Percentiles rank a stretch among this genome's conserved stretches.
Conservation (phyloP, 2,888 invertebrate genomes). For the Aphidius colemani region DNA sequence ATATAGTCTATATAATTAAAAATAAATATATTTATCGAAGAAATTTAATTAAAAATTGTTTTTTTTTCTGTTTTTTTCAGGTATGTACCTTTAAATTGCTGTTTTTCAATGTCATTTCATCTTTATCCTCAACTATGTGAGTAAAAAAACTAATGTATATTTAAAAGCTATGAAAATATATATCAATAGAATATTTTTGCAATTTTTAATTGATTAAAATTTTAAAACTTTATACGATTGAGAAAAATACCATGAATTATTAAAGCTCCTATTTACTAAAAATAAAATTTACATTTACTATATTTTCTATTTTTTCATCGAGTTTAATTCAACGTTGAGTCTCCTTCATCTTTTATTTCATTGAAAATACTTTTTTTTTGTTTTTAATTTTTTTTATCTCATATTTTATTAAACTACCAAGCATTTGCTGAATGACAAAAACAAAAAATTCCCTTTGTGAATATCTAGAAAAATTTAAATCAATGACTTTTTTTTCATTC, state of each 20-base stretch:
- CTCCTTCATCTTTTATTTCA: constrained; percentile 29
- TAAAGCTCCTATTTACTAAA: constrained; percentile 10
- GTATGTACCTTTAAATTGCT: constrained; percentile 11
- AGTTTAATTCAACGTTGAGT: constrained; percentile 9
- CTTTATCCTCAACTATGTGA: background rate
- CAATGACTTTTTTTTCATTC: no score
- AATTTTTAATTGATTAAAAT: constrained; percentile 5
- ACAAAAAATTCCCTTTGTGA: constrained; percentile 31
- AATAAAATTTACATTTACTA: constrained; percentile 2
- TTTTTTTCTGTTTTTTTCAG: constrained; percentile 23
- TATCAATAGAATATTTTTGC: constrained; percentile 3
- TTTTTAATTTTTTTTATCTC: constrained; percentile 14
- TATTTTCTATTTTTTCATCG: constrained; percentile 14
- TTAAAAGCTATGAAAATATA: background rate
- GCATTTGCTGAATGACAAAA: constrained; percentile 25
- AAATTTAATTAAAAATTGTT: background rate
- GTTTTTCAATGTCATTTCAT: constrained; percentile 1
- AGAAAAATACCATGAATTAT: constrained; percentile 23
- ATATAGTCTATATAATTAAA: no score
- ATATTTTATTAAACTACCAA: constrained; percentile 19
- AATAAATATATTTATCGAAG: no score
- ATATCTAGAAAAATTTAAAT: constrained; percentile 17
- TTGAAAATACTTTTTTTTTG: constrained; percentile 11
- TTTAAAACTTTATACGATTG: constrained; percentile 13
- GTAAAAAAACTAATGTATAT: background rate